phyloP scores from a whole-genome alignment of 1,140 invertebrate genomes.

The Protaetia brevitarsis region DNA sequence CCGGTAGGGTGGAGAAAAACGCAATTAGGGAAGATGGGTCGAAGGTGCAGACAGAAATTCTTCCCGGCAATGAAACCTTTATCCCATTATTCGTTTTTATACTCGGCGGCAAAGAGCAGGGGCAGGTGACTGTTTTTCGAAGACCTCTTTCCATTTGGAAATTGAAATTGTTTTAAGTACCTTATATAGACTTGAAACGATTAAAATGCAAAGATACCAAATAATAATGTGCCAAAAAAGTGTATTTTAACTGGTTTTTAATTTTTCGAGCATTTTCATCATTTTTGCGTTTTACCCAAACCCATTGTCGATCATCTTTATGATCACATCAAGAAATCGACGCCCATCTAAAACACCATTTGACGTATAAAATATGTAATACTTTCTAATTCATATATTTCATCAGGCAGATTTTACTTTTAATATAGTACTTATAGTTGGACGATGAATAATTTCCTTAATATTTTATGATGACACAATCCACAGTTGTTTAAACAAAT shows the following conservation, averaged over 20 bases:
- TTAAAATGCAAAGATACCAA: background rate
- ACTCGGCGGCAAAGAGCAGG: slow-evolving; percentile 64
- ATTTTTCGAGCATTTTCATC: too few relatives aligned
- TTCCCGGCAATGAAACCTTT: slow-evolving; percentile 39
- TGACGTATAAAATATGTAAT: too few relatives aligned
- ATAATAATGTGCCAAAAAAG: slow-evolving; percentile 15
- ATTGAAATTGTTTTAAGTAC: slow-evolving; percentile 53
- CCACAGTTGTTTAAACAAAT: too few relatives aligned
- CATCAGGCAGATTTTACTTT: too few relatives aligned
- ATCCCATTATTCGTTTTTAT: slow-evolving; percentile 63
- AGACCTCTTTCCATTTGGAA: slow-evolving; percentile 66
- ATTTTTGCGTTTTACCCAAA: too few relatives aligned
- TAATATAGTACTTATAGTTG: too few relatives aligned
- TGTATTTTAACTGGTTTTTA: slow-evolving; percentile 11
- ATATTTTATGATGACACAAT: too few relatives aligned
- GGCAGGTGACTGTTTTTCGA: slow-evolving; percentile 65
- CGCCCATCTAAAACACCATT: too few relatives aligned
- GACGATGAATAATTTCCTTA: too few relatives aligned
- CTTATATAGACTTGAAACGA: background rate
- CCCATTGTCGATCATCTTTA: too few relatives aligned
- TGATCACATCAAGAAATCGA: too few relatives aligned
- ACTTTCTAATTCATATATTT: too few relatives aligned
- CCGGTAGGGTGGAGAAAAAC: slow-evolving; percentile 44
- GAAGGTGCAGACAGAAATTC: slow-evolving; percentile 33
- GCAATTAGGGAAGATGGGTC: slow-evolving; percentile 32